Conservation (phyloP, 1,140 invertebrate genomes). For the Lerema accius region DNA sequence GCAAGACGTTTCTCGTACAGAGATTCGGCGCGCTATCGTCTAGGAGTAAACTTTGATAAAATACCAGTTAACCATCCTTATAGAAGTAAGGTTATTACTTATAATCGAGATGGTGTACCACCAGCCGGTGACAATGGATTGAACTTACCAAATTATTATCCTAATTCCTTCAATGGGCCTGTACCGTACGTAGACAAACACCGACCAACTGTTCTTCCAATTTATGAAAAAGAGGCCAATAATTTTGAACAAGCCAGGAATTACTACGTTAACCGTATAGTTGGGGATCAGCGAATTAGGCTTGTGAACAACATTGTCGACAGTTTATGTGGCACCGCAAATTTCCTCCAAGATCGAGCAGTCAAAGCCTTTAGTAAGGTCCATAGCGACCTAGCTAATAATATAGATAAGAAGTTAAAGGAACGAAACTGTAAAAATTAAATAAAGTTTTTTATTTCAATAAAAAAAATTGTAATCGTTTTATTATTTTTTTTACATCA, state of each 20-base stretch:
- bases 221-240: not conserved
- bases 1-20: conserved; percentile 93
- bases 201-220: not conserved
- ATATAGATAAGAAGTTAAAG: too few relatives aligned
- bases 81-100: not conserved
- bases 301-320: conserved; percentile 89
- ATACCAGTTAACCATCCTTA: conserved; percentile 93
- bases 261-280: conserved; percentile 92
- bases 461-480: too few relatives aligned
- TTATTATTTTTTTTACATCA: too few relatives aligned
- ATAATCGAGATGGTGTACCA: conserved; percentile 92
- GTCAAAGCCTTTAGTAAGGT: too few relatives aligned
- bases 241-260: conserved; percentile 89
- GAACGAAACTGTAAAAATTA: too few relatives aligned
- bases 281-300: conserved; percentile 86
- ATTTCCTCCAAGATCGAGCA: too few relatives aligned
- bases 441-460: too few relatives aligned
- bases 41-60: conserved; percentile 93
- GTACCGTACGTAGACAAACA: conserved; percentile 68
- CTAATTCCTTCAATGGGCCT: conserved; percentile 94
- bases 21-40: conserved; percentile 93
- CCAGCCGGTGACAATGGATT: conserved; percentile 84
- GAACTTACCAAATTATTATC: conserved; percentile 95
- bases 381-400: too few relatives aligned
- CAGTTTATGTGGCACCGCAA: too few relatives aligned